phyloP scores from a whole-genome alignment of 2,797 vertebrate species.

The Mormyrus hasselquistii region DNA sequence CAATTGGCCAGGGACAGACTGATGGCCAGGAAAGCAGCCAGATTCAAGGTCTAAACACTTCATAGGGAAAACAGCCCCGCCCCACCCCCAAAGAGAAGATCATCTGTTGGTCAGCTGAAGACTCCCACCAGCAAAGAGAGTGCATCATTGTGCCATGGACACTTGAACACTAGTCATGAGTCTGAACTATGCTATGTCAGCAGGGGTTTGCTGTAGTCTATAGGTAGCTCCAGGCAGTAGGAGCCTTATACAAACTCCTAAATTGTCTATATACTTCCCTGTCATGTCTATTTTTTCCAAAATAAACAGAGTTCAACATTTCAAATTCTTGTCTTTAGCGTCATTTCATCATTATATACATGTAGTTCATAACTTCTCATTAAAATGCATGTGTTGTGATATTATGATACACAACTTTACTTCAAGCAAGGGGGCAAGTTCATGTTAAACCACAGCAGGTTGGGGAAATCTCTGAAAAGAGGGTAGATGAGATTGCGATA shows the following conservation, averaged over 20 bases:
- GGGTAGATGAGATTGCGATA: too few species aligned
- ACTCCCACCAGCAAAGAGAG: not conserved
- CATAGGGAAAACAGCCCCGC: not conserved
- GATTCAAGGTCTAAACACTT: not conserved
- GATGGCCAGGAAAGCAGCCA: not conserved
- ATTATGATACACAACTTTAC: not conserved
- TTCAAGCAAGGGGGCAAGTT: not conserved
- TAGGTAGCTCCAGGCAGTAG: not conserved
- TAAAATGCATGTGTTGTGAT: not conserved
- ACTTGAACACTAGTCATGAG: not conserved
- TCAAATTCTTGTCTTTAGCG: not conserved
- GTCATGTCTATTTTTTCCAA: not conserved
- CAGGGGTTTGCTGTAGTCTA: not conserved
- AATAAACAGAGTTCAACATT: not conserved
- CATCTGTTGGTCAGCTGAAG: not conserved
- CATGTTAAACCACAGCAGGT: too few species aligned
- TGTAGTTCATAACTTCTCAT: not conserved
- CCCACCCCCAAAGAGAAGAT: not conserved
- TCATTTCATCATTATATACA: not conserved
- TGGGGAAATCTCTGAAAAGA: too few species aligned
- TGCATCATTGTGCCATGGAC: not conserved
- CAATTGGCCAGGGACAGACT: not conserved
- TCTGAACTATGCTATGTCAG: not conserved
- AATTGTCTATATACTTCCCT: not conserved
- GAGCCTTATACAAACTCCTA: not conserved